Conservation (phyloP, 2,888 invertebrate genomes). For the Orchesellides sinensis region DNA sequence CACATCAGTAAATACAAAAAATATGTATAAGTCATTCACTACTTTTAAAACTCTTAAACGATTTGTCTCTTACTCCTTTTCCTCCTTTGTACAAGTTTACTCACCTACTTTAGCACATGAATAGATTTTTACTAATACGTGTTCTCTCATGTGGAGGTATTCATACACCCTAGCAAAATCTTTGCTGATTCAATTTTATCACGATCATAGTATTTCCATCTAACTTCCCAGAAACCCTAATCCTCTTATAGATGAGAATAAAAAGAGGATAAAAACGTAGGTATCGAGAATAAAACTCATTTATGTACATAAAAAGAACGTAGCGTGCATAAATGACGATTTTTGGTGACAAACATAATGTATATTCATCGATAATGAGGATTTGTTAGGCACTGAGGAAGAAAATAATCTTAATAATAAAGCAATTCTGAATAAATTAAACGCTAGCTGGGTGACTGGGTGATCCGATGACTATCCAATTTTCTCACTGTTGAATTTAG, state of each 20-base stretch:
- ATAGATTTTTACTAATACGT: constrained; percentile 25
- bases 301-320: neutral
- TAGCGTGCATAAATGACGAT: neutral
- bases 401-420: neutral
- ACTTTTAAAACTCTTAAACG: neutral
- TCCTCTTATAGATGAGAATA: constrained; percentile 27
- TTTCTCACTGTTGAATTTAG: too few relatives aligned
- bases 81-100: neutral
- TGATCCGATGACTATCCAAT: constrained; percentile 1
- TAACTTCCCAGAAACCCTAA: constrained; percentile 54
- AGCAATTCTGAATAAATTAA: constrained; percentile 6
- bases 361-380: too few relatives aligned
- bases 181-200: constrained; percentile 43
- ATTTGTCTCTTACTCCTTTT: neutral
- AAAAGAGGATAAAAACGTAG: neutral
- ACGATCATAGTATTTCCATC: constrained; percentile 41
- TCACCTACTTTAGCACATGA: constrained; percentile 45
- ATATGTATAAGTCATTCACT: neutral
- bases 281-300: neutral
- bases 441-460: neutral
- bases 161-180: constrained; percentile 43
- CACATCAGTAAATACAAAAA: neutral
- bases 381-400: neutral
- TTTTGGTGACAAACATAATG: constrained; percentile 9
- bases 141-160: neutral